phyloP scores from a whole-genome alignment of 2,888 invertebrate species.

The Allacma fusca region DNA sequence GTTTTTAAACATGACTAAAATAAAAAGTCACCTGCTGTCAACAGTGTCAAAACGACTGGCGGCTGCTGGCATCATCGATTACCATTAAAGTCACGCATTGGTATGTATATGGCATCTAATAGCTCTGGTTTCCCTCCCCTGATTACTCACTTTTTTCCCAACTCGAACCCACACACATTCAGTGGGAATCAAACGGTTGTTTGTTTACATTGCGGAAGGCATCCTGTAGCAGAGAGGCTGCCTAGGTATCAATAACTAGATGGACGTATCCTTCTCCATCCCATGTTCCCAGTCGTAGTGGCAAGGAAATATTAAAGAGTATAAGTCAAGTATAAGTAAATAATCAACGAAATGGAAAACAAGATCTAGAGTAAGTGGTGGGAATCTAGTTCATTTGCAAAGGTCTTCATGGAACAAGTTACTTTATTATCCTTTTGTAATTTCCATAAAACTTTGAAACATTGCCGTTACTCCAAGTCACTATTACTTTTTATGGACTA shows the following conservation, averaged over 20 bases:
- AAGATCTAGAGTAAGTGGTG: slow-evolving; percentile 25
- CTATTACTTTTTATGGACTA: too few species aligned
- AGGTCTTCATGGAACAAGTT: slow-evolving; percentile 3
- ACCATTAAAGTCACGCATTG: slow-evolving; percentile 22
- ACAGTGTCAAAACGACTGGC: slow-evolving; percentile 14
- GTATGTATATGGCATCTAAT: background rate
- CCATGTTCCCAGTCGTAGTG: too few species aligned
- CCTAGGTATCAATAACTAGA: too few species aligned
- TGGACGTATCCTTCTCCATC: too few species aligned
- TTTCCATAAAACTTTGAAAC: background rate
- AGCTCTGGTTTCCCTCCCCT: slow-evolving; percentile 13
- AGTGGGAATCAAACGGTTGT: background rate
- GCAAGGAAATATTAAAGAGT: background rate
- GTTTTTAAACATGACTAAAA: slow-evolving; percentile 18
- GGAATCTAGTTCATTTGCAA: slow-evolving; percentile 11
- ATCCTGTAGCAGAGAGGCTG: too few species aligned
- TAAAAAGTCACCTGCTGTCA: slow-evolving; percentile 34
- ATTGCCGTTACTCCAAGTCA: too few species aligned
- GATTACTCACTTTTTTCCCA: background rate
- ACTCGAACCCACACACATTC: background rate
- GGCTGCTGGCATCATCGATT: slow-evolving; percentile 5
- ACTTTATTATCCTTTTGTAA: background rate
- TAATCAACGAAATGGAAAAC: slow-evolving; percentile 17
- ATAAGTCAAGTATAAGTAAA: too few species aligned
- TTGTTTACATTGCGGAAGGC: too few species aligned